These are phyloP conservation scores for Lepeophtheirus salmonis DNA, from an alignment of 1,140 invertebrate species.

Conservation along the genomic window DNA sequence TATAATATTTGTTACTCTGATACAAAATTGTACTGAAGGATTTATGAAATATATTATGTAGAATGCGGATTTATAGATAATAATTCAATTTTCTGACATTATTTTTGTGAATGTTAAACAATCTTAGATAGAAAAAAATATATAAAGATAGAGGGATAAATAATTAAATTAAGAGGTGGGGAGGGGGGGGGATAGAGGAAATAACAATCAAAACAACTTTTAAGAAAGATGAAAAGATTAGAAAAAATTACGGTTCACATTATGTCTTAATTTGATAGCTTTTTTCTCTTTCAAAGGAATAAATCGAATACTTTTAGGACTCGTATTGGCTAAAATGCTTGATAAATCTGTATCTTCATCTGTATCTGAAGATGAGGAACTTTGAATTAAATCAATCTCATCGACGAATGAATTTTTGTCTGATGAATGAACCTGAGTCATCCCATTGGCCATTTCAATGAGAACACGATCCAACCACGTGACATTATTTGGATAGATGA, in stretches of 20 bases:
- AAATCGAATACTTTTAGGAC: background rate
- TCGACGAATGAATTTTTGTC: background rate
- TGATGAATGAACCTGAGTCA: slow-evolving; percentile 10
- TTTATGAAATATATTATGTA: too few relatives aligned
- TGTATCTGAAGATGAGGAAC: too few relatives aligned
- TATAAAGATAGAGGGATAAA: too few relatives aligned
- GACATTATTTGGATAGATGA: slow-evolving; percentile 59
- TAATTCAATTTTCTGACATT: too few relatives aligned
- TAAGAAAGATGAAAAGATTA: background rate
- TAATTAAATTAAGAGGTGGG: too few relatives aligned
- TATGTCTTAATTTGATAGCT: background rate
- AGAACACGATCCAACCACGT: slow-evolving; percentile 74
- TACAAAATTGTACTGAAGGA: too few relatives aligned
- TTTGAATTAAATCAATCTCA: background rate
- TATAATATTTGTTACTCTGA: too few relatives aligned
- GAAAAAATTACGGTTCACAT: background rate
- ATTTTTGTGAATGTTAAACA: too few relatives aligned
- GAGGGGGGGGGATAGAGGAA: too few relatives aligned
- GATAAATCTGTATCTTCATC: background rate
- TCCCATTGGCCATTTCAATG: slow-evolving; percentile 29
- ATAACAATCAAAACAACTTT: too few relatives aligned
- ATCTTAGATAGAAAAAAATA: too few relatives aligned
- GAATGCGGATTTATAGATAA: too few relatives aligned
- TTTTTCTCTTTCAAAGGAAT: background rate
- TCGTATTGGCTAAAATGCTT: background rate